phyloP scores from a whole-genome alignment of 2,888 invertebrate genomes.

The Aethes cnicana region DNA sequence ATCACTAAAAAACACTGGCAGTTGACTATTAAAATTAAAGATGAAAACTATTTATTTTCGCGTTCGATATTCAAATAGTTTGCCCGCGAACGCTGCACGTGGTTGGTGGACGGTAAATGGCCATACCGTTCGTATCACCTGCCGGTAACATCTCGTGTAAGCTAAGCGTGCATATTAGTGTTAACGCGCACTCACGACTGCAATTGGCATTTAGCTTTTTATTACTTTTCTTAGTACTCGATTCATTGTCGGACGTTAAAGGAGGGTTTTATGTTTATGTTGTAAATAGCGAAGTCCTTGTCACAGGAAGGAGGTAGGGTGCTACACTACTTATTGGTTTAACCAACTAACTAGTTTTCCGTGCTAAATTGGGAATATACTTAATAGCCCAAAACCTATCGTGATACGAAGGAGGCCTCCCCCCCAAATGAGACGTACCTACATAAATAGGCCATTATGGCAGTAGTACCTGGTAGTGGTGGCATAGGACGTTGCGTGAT shows the following conservation, averaged over 20 bases:
- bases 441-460: too few species aligned
- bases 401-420: too few species aligned
- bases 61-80: slow-evolving; percentile 50
- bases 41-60: not conserved
- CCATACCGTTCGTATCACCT: slow-evolving; percentile 50
- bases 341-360: too few species aligned
- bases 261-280: slow-evolving; percentile 10
- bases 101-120: slow-evolving; percentile 66
- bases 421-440: too few species aligned
- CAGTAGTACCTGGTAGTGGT: too few species aligned
- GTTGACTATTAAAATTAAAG: not conserved
- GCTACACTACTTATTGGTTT: too few species aligned
- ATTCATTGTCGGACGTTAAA: not conserved
- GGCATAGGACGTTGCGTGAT: too few species aligned
- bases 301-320: too few species aligned
- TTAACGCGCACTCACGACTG: slow-evolving; percentile 26
- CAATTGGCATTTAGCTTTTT: slow-evolving; percentile 12
- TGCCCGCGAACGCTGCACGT: slow-evolving; percentile 58
- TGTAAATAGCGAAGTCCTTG: too few species aligned
- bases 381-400: too few species aligned
- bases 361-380: too few species aligned
- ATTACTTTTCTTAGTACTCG: not conserved
- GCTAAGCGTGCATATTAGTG: slow-evolving; percentile 25
- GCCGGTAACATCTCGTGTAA: slow-evolving; percentile 48
- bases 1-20: slow-evolving; percentile 24